Evolutionary conservation across 2,888 invertebrate species (phyloP).

Genomic region (Oscheius sp.): DNA sequence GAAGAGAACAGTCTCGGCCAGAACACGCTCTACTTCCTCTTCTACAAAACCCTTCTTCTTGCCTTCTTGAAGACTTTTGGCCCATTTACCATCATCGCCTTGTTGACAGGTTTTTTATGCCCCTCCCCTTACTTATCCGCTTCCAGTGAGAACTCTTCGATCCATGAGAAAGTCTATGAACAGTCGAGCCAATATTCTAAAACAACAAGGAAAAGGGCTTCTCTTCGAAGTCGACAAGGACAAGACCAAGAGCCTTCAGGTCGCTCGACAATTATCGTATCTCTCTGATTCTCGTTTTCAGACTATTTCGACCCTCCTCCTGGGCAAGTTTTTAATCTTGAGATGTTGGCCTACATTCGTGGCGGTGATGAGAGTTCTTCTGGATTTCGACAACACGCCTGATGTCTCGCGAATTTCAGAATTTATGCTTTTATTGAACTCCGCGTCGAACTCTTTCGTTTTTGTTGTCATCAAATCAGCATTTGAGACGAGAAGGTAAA

Average conservation of each 20-base stretch:
- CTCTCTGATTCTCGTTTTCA: conserved; percentile 29
- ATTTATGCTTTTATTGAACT: conserved; percentile 61
- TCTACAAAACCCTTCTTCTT: conserved; percentile 55
- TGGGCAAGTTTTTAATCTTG: conserved; percentile 61
- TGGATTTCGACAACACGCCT: neutral
- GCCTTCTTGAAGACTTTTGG: conserved; percentile 62
- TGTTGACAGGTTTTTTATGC: conserved; percentile 50
- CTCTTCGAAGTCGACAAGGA: conserved; percentile 61
- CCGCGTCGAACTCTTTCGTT: conserved; percentile 63
- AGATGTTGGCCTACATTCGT: conserved; percentile 61
- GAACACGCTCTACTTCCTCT: conserved; percentile 43
- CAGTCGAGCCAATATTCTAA: conserved; percentile 59
- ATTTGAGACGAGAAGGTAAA: conserved; percentile 60
- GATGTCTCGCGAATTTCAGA: conserved; percentile 32
- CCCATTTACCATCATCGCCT: conserved; percentile 59
- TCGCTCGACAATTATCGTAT: conserved; percentile 7
- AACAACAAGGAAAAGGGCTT: conserved; percentile 61
- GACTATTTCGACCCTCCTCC: conserved; percentile 61
- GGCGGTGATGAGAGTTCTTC: conserved; percentile 42
- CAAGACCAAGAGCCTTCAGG: conserved; percentile 63
- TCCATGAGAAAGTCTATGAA: conserved; percentile 63
- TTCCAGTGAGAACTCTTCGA: conserved; percentile 42
- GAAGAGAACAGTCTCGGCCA: conserved; percentile 18
- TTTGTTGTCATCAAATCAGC: conserved; percentile 64
- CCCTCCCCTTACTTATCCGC: too few species aligned